A percentile compares a stretch with the other conserved stretches of the same genome.
Conservation (phyloP, 2,888 invertebrate species). For the Tenthredo notha region DNA sequence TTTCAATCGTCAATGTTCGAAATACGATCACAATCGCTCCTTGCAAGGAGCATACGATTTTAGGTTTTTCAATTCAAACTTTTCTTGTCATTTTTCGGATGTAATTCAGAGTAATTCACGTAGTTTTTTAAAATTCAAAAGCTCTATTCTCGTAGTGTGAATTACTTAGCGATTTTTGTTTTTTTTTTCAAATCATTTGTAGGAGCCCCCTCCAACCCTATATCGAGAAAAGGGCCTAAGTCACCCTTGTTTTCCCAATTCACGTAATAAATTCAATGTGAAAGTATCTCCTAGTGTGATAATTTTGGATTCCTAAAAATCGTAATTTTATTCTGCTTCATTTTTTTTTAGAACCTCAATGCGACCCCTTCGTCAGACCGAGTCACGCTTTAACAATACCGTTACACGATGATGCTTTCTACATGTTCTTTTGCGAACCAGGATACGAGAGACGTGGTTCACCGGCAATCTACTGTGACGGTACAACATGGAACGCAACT, state of each 20-base stretch:
- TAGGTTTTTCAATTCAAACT: no score
- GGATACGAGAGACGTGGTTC: slow-evolving; percentile 83
- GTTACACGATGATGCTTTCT: slow-evolving; percentile 80
- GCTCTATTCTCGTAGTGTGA: no score
- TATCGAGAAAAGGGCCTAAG: background rate
- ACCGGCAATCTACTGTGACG: slow-evolving; percentile 85
- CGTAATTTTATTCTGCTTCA: background rate
- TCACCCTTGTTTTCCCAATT: background rate
- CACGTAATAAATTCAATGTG: background rate
- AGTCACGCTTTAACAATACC: slow-evolving; percentile 80
- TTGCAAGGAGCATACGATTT: no score
- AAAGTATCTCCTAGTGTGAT: background rate
- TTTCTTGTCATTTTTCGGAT: no score
- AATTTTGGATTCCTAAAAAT: background rate
- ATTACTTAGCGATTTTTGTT: no score
- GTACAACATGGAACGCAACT: slow-evolving; percentile 85
- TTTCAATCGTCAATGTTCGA: no score
- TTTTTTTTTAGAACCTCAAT: background rate
- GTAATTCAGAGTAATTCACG: no score
- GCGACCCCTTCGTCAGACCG: slow-evolving; percentile 66
- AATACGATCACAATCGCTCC: no score
- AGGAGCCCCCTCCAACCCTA: background rate
- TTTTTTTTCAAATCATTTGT: no score
- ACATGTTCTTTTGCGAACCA: slow-evolving; percentile 85
- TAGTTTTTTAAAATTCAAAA: no score